Base-by-base conservation (phyloP, 2,888 invertebrate species). In the Digitonthophagus gazella region DNA sequence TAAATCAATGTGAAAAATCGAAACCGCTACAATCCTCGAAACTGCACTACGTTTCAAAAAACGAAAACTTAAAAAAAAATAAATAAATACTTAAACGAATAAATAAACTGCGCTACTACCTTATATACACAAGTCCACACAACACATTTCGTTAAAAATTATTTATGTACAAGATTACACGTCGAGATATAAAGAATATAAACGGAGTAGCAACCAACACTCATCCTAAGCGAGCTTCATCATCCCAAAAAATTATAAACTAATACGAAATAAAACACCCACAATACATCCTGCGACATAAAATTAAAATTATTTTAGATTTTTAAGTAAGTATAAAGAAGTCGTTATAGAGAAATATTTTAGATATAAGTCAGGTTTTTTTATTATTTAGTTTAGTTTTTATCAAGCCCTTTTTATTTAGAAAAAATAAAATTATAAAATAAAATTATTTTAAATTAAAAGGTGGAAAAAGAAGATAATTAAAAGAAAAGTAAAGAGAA, bases 91-190 rank as follows among this genome's bases (percentile, higher is more conserved):
- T n/a, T n/a, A n/a, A n/a, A n/a, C n/a, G n/a, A n/a, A n/a, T n/a
- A 58, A 15, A 58, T 19, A 61, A 16, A 61, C 18, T 61, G 61
- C 61, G 18, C 61, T 61, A 61, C 61, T 16, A 18, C 18, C 18
- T 61, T 61, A 61, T 44, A 65, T 65, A 65, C 65, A 65, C 55
- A 65, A 65, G 8, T 20, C 14, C 64, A 64, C 65, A 65, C 16
- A 6, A 44, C 54, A 19, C 4, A 65, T 55, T 18, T n/a, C n/a
- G n/a, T n/a, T n/a, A n/a, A n/a, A n/a, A n/a, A n/a, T n/a, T n/a
- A n/a, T n/a, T 28, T 55, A 65, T 55, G 19, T 55, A 65, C 18
- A 65, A 20, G 18, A 58, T 15, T n/a, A n/a, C n/a, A 58, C 18
- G 18, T 58, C 28, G 28, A 44, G n/a, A 8, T 44, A 44, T 44